A percentile compares a stretch with the other conserved stretches of the same genome.
phyloP scores from a whole-genome alignment of 2,797 vertebrate genomes.

The Falco columbarius region DNA sequence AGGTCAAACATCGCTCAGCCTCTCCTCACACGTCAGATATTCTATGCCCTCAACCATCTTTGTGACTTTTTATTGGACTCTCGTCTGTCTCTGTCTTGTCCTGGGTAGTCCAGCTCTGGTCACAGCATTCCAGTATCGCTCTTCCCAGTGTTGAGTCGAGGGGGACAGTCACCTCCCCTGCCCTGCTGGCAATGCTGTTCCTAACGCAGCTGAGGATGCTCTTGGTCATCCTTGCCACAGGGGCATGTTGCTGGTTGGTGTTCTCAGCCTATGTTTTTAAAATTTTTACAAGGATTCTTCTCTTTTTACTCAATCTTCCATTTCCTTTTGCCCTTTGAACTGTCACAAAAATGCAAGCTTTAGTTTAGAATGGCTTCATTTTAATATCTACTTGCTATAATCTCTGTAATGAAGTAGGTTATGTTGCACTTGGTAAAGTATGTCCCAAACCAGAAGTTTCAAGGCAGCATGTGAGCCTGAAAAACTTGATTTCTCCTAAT shows the following conservation, averaged over 20 bases:
- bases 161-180: not conserved
- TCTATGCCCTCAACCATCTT: not conserved
- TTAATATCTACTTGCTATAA: not conserved
- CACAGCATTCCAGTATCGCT: not conserved
- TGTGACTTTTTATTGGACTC: not conserved
- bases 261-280: not conserved
- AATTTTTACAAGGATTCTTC: not conserved
- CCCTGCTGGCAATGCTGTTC: not conserved
- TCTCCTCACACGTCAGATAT: not conserved
- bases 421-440: not conserved
- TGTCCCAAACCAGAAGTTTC: not conserved
- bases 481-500: not conserved
- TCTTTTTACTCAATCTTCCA: not conserved
- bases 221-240: not conserved
- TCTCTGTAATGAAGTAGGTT: not conserved
- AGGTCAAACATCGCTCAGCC: not conserved
- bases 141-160: not conserved
- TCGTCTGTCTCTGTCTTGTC: not conserved
- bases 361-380: not conserved
- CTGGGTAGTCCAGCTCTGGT: not conserved
- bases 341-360: not conserved
- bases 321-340: not conserved
- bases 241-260: fast-evolving
- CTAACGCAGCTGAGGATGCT: not conserved
- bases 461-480: not conserved